Base-by-base conservation (phyloP, 2,888 invertebrate species). In the Leptopilina syphax region DNA sequence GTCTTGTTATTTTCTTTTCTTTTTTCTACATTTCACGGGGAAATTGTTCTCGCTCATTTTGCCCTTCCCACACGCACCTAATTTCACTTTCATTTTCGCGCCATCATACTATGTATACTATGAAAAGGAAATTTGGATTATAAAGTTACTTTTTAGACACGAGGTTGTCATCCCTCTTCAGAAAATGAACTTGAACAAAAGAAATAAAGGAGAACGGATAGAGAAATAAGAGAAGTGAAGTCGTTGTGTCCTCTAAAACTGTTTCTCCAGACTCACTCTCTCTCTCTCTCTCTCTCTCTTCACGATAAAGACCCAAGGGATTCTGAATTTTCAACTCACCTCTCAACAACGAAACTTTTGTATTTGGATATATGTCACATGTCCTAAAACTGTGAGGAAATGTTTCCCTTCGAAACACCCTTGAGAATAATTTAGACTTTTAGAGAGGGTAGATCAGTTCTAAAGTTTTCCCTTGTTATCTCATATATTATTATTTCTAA, bases 131-230 rank as follows among this genome's bases (percentile, higher is more conserved):
- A 50, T 70, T 73, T 57, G 57, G 73, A 73, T 73, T 57, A 73
- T 54, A 57, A 73, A 73, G 57, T 57, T 73, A 73, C 57, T 57
- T 73, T 50, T 73, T n/a, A 34, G 34, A 57, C 54, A 70, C 9
- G n/a, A 54, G 57, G n/a, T 34, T 73, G 73, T 73, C 73, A 73
- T 57, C 73, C n/a, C 57, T 73, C 34, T 73, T 73, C 73, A 73
- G 13, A 34, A 34, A 18, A 34, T 27, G 34, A 73, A 57, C 57
- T 73, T 57, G 73, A n/a, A 73, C 73, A 73, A 73, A 57, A 57
- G 73, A 34, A 73, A 73, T 57, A 57, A 73, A n/a, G 34, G 34
- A n/a, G 13, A 54, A 41, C 13, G 57, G n/a, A 27, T 13, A 57
- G 50, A 50, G 50, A 27, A 54, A 54, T 68, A 44, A 50, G n/a